A percentile compares a stretch with the other conserved stretches of the same genome.
These are phyloP conservation scores for Meloidogyne hapla DNA, from an alignment of 1,140 invertebrate genomes.

Conservation along the genomic window DNA sequence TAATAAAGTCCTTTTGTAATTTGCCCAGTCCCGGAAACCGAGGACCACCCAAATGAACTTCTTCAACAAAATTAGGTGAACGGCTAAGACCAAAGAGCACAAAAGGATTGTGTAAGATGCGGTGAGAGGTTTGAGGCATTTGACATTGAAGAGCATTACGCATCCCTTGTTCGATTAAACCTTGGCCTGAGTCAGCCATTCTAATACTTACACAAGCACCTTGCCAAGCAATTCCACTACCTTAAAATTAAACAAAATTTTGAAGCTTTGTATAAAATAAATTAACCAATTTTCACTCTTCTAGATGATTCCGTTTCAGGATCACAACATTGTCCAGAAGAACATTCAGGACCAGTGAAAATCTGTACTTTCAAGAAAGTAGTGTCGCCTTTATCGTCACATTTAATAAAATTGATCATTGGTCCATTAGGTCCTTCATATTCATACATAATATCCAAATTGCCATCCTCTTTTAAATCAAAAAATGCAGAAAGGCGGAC, in stretches of 20 bases:
- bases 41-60: constrained; percentile 78
- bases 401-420: constrained; percentile 55
- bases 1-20: constrained; percentile 21
- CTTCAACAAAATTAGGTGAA: constrained; percentile 94
- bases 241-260: constrained; percentile 36
- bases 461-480: constrained; percentile 61
- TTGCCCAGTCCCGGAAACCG: constrained; percentile 9
- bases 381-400: constrained; percentile 63
- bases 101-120: constrained; percentile 86
- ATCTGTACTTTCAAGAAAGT: constrained; percentile 62
- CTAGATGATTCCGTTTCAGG: not conserved
- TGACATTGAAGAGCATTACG: constrained; percentile 70
- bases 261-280: constrained; percentile 1
- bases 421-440: not conserved
- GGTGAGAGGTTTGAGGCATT: constrained; percentile 85
- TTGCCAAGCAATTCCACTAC: constrained; percentile 59
- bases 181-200: constrained; percentile 52
- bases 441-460: constrained; percentile 52
- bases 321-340: constrained; percentile 6
- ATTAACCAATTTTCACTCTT: constrained; percentile 21
- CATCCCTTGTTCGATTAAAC: constrained; percentile 31
- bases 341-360: constrained; percentile 48
- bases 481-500: constrained; percentile 50
- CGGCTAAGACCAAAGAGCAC: constrained; percentile 89
- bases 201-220: constrained; percentile 55